A percentile compares a stretch with the other conserved stretches of the same genome.
These are phyloP conservation scores for Coecobrya sp. DNA, from an alignment of 2,888 invertebrate genomes.

Conservation along the genomic window DNA sequence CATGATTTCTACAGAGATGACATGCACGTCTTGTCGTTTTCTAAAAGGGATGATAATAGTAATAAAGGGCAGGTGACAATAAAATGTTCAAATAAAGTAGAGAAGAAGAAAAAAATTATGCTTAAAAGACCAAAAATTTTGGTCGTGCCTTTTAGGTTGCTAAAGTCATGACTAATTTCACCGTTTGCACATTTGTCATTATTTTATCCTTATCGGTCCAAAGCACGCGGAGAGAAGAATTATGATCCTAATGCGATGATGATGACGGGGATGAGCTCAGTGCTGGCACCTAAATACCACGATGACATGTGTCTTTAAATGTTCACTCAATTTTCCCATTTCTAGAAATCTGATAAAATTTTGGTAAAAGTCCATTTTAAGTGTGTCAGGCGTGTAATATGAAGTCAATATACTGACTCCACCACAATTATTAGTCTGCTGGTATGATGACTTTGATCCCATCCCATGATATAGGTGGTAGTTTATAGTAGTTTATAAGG, in stretches of 20 bases:
- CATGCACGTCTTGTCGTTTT: neutral
- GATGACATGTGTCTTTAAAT: neutral
- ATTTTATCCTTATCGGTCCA: slow-evolving; percentile 15
- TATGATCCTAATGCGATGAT: neutral
- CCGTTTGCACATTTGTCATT: slow-evolving; percentile 12
- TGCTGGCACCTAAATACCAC: neutral
- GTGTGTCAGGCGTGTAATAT: too few species aligned
- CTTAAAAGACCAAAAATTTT: neutral
- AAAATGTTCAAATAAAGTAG: neutral
- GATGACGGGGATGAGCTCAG: neutral
- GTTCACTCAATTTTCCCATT: neutral
- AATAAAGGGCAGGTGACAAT: slow-evolving; percentile 13
- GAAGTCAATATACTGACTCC: too few species aligned
- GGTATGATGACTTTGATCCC: too few species aligned
- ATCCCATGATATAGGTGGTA: too few species aligned
- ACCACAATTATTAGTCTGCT: too few species aligned
- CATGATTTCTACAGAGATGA: neutral
- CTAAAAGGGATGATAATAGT: neutral
- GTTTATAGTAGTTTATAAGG: too few species aligned
- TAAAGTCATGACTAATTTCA: slow-evolving; percentile 20
- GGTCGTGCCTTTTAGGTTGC: neutral
- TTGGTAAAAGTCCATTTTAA: too few species aligned
- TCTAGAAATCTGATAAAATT: too few species aligned
- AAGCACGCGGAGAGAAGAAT: neutral
- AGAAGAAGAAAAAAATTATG: neutral